phyloP scores from a whole-genome alignment of 2,888 invertebrate genomes.

The Falcaria lacertinaria region DNA sequence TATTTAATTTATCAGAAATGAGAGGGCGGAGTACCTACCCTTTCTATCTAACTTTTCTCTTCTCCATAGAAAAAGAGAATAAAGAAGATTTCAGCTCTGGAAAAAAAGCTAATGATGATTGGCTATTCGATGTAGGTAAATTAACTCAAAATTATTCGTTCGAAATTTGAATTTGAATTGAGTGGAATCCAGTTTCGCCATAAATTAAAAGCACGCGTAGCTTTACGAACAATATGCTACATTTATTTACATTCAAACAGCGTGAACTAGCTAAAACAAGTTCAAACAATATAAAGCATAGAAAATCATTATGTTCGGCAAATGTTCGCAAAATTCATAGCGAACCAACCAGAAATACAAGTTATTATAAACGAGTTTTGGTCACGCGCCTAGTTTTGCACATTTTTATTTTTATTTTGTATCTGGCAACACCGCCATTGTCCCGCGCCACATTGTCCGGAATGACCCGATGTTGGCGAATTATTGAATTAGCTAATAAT shows the following conservation, averaged over 20 bases:
- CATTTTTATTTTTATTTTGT: slow-evolving; percentile 27
- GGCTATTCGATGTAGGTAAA: too few species aligned
- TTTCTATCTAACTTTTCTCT: too few species aligned
- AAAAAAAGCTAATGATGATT: too few species aligned
- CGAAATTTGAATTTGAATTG: background rate
- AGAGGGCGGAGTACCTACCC: too few species aligned
- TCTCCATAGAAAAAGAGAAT: too few species aligned
- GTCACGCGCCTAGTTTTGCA: slow-evolving; percentile 69
- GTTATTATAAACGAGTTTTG: slow-evolving; percentile 56
- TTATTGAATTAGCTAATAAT: slow-evolving; percentile 71
- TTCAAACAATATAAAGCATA: slow-evolving; percentile 46
- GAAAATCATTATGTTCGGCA: slow-evolving; percentile 64
- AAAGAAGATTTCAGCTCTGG: too few species aligned
- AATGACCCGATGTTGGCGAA: slow-evolving; percentile 68
- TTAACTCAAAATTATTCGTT: too few species aligned
- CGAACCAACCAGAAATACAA: slow-evolving; percentile 56
- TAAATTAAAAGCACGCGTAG: slow-evolving; percentile 6
- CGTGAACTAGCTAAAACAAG: slow-evolving; percentile 53
- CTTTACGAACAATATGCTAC: slow-evolving; percentile 5
- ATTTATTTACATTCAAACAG: slow-evolving; percentile 45
- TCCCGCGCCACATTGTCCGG: slow-evolving; percentile 52
- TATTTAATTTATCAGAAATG: too few species aligned
- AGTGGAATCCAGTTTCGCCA: too few species aligned
- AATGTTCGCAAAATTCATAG: slow-evolving; percentile 57
- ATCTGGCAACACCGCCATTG: slow-evolving; percentile 44